Base-by-base conservation (phyloP, 2,888 invertebrate genomes). In the Lasioglossum oenotherae region DNA sequence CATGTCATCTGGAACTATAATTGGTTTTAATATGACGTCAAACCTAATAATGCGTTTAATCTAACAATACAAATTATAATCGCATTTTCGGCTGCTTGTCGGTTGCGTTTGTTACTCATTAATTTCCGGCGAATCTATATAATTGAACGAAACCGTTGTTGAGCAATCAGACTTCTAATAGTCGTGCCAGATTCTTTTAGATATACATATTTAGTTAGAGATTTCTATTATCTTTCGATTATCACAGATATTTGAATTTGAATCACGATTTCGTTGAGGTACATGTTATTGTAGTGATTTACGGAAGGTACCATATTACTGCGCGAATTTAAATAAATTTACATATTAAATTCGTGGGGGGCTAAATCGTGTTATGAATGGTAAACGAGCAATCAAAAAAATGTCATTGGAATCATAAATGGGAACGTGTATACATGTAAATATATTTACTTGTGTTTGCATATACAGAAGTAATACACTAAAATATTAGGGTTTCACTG, bases 1-100 rank as follows among this genome's bases (percentile, higher is more conserved):
- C 74, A 85, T 85, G 64, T 81, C 81, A 79, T 82, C 49, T 53
- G 35, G 38, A 64, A 78, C 57, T 78, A 35, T 85, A 85, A 85
- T 82, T 85, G 79, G 76, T 82, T 86, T 79, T 81, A 53, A 46
- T 60, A 49, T 44, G 81, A 78, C 73, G 76, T 84, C 69, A 41
- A 80, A 19, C 41, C 41, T 81, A 69, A 53, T 19, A 44, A 35
- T 41, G 35, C 35, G 14, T 12, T 53, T 57, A 60, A 67, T 80
- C 74, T 19, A 74, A 3, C 27, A 16, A 71, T 53, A 64, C 23
- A 53, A 53, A n/a, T 2, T 14, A 35, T 31, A 19, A 49, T 64
- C 38, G 27, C 46, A 53, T 16, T 27, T 44, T 38, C 8, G 44
- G 16, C n/a, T 19, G 1, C 31, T 19, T n/a, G 8, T 31, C 31